Conservation (phyloP, 2,113 vertebrate species). For the Caretta caretta region DNA sequence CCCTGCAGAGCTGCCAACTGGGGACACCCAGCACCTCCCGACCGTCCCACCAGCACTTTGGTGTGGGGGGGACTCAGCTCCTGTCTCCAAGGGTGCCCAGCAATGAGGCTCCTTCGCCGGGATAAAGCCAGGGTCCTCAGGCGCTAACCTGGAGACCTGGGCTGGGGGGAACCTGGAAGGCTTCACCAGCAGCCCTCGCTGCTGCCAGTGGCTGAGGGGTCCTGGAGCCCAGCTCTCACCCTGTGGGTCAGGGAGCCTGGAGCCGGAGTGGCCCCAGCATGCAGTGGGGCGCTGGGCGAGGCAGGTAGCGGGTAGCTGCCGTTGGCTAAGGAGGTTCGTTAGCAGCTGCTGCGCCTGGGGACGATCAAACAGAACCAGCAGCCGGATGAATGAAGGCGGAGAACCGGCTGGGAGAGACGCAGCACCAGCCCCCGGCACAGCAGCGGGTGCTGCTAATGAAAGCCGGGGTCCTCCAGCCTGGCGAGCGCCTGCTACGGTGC, state of each 20-base stretch:
- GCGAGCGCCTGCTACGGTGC: neutral
- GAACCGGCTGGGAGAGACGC: neutral
- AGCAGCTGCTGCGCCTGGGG: neutral
- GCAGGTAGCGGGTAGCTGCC: too few relatives aligned
- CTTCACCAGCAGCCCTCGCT: too few relatives aligned
- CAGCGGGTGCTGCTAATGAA: neutral
- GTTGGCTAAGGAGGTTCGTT: neutral
- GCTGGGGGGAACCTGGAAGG: neutral
- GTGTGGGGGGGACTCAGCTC: too few relatives aligned
- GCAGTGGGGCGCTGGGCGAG: rapidly evolving
- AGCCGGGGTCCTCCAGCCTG: neutral
- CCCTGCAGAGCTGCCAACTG: too few relatives aligned
- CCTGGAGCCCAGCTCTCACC: too few relatives aligned
- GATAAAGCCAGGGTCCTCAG: too few relatives aligned
- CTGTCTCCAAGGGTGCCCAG: too few relatives aligned
- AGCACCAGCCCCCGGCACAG: neutral
- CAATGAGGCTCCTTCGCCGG: too few relatives aligned
- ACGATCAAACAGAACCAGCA: neutral
- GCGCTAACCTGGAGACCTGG: too few relatives aligned
- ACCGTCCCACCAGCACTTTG: too few relatives aligned
- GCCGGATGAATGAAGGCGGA: rapidly evolving
- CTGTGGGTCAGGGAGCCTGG: neutral
- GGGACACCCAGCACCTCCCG: too few relatives aligned
- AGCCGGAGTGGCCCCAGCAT: neutral
- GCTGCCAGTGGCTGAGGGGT: too few relatives aligned